These are phyloP conservation scores for Anguilla pacifica DNA, from an alignment of 2,797 vertebrate genomes.

Conservation along the genomic window DNA sequence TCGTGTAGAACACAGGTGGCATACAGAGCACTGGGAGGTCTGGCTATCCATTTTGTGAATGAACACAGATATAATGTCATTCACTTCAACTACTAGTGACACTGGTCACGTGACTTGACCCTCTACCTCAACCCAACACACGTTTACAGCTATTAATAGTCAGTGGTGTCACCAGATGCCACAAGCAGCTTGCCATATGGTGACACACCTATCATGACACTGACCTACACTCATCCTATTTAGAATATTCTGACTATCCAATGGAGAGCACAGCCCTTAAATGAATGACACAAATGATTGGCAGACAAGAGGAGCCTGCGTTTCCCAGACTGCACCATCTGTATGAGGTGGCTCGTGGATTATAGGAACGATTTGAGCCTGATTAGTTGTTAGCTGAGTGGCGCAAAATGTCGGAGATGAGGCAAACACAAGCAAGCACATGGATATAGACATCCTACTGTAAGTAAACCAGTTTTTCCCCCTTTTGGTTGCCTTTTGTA, in stretches of 20 bases:
- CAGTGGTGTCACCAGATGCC: slow-evolving; percentile 35
- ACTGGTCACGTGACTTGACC: slow-evolving; percentile 18
- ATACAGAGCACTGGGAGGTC: neutral
- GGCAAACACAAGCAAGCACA: slow-evolving; percentile 63
- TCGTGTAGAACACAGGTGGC: neutral
- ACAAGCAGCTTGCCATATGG: slow-evolving; percentile 50
- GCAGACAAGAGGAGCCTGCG: slow-evolving; percentile 40
- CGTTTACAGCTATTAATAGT: neutral
- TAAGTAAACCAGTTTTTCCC: slow-evolving; percentile 60
- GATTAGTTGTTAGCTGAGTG: slow-evolving; percentile 62
- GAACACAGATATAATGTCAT: slow-evolving; percentile 24
- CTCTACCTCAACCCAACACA: too few species aligned
- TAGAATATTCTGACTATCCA: slow-evolving; percentile 43
- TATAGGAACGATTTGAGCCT: slow-evolving; percentile 68
- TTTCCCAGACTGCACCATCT: slow-evolving; percentile 59
- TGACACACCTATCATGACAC: slow-evolving; percentile 40
- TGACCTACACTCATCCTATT: slow-evolving; percentile 26
- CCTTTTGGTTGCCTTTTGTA: neutral
- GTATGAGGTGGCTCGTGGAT: slow-evolving; percentile 67
- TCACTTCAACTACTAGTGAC: neutral
- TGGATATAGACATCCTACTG: slow-evolving; percentile 70
- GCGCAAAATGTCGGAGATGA: slow-evolving; percentile 63
- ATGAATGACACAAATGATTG: slow-evolving; percentile 53
- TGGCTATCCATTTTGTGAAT: neutral
- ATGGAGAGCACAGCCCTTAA: slow-evolving; percentile 40